phyloP scores from a whole-genome alignment of 2,888 invertebrate species.

The Drosophila merina region DNA sequence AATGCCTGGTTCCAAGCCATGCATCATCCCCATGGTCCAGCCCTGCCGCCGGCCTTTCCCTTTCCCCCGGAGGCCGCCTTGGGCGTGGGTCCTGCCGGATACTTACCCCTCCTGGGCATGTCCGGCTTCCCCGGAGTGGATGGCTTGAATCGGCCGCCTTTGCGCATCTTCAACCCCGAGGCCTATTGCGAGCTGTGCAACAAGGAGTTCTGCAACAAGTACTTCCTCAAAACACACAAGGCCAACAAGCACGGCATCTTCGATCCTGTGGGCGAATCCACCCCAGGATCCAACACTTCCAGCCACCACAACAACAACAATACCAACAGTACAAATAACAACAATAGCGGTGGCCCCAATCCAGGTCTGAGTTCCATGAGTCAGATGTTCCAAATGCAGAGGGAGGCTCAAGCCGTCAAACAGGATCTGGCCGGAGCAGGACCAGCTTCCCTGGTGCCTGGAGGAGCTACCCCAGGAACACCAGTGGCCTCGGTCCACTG shows the following conservation, averaged over 20 bases:
- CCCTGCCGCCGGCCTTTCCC: constrained; percentile 83
- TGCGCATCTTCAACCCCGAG: constrained; percentile 97
- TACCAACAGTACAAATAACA: constrained; percentile 41
- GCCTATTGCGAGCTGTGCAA: constrained; percentile 99
- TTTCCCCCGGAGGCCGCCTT: constrained; percentile 82
- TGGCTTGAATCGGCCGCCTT: constrained; percentile 85
- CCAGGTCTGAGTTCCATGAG: constrained; percentile 37
- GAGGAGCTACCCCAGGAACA: constrained; percentile 30
- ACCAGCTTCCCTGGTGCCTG: background rate
- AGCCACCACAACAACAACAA: constrained; percentile 31
- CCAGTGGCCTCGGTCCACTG: constrained; percentile 85
- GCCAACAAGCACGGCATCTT: constrained; percentile 99
- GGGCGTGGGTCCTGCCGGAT: constrained; percentile 78
- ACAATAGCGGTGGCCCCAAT: constrained; percentile 18
- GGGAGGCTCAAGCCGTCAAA: constrained; percentile 44
- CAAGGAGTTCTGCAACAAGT: constrained; percentile 99
- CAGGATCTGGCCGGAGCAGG: constrained; percentile 1
- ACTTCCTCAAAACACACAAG: constrained; percentile 98
- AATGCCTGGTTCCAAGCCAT: constrained; percentile 77
- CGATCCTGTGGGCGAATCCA: constrained; percentile 83
- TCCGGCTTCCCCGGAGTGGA: constrained; percentile 82
- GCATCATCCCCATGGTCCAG: constrained; percentile 76
- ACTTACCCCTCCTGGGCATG: constrained; percentile 83
- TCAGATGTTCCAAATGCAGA: constrained; percentile 62
- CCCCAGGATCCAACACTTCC: constrained; percentile 37